Percentiles rank a stretch among this genome's conserved stretches.
Conservation (phyloP, 2,113 vertebrate species). For the Pelecanus crispus region DNA sequence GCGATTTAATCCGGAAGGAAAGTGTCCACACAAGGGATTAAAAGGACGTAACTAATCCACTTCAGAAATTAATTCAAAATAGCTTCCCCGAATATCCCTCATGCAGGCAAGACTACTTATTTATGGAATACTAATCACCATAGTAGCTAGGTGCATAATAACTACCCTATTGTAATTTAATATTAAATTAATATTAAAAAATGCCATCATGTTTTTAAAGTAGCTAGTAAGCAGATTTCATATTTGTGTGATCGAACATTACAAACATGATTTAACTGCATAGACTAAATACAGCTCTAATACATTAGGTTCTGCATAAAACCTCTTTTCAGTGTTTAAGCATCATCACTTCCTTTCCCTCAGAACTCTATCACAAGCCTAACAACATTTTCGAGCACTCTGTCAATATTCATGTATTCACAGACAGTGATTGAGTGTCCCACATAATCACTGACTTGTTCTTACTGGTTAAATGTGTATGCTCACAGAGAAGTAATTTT, state of each 20-base stretch:
- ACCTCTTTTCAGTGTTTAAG: neutral
- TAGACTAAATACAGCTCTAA: neutral
- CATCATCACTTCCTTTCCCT: neutral
- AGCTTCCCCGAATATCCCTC: neutral
- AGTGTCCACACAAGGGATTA: neutral
- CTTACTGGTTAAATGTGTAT: neutral
- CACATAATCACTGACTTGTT: neutral
- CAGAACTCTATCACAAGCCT: neutral
- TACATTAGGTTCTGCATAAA: neutral
- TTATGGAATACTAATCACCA: neutral
- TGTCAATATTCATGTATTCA: neutral
- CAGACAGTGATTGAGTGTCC: neutral
- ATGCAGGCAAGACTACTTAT: neutral
- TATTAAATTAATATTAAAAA: neutral
- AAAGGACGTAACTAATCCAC: neutral
- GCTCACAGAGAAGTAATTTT: neutral
- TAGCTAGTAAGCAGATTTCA: neutral
- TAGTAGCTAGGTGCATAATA: neutral
- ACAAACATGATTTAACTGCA: neutral
- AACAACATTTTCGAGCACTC: neutral
- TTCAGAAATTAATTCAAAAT: conserved; percentile 17
- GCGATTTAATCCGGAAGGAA: neutral
- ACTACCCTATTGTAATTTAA: neutral
- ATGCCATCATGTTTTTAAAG: neutral
- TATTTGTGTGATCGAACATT: neutral